phyloP scores from a whole-genome alignment of 1,140 invertebrate species.

The Apis dorsata region DNA sequence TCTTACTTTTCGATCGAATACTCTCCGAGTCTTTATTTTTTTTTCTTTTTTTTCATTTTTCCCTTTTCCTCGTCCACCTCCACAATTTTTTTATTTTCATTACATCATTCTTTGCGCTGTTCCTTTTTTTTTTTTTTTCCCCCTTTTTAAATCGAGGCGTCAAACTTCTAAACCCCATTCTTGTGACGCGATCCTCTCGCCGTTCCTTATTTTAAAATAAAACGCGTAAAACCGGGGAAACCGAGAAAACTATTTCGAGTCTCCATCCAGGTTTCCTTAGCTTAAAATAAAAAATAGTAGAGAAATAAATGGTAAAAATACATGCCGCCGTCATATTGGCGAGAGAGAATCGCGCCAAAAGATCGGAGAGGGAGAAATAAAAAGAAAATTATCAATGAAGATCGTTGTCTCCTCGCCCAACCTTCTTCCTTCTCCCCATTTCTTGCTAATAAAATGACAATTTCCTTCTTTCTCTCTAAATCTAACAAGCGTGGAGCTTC shows the following conservation, averaged over 20 bases:
- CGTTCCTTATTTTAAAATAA: neutral
- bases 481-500: neutral
- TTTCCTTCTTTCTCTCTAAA: constrained; percentile 14
- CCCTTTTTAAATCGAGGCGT: constrained; percentile 14
- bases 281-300: neutral
- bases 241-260: too few relatives aligned
- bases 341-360: neutral
- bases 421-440: neutral
- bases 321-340: neutral
- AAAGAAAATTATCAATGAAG: neutral
- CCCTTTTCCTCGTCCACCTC: constrained; percentile 46
- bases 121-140: neutral
- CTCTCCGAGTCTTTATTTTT: neutral
- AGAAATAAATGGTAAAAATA: constrained; percentile 15
- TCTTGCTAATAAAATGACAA: neutral
- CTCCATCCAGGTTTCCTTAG: neutral
- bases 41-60: neutral
- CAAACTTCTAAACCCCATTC: constrained; percentile 1
- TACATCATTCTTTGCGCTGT: neutral
- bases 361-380: neutral
- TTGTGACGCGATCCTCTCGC: neutral
- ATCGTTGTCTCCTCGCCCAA: neutral
- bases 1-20: neutral
- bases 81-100: constrained; percentile 20
- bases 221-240: neutral